Base-by-base conservation (phyloP, 2,113 vertebrate species). In the Oncorhynchus mykiss region DNA sequence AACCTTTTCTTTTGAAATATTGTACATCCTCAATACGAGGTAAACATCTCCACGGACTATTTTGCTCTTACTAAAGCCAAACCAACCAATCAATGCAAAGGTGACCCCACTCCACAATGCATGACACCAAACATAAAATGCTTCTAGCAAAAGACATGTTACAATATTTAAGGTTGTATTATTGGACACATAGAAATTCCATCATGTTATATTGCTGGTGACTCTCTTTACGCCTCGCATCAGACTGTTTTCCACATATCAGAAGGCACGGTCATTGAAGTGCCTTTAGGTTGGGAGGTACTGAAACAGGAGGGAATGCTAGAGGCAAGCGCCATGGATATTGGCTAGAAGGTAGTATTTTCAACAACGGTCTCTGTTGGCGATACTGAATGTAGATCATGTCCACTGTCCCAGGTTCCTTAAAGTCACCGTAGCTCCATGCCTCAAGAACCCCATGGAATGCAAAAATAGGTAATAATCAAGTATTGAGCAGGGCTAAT, bases 121-220 rank as follows among this genome's bases (percentile, higher is more conserved):
- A n/a, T 68, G 2, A 18, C 3, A 68, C 18, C 2, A 68, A 67
- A 67, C 64, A 67, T 13, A 67, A 67, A 39, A 18, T 39, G 29
- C 18, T 39, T 20, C 67, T 39, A 68, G 14, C 67, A 68, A 39
- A 39, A 29, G 31, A 13, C 27, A 9, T 39, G 65, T 67, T 67
- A 67, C 2, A 25, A 5, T 34, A 68, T 68, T 20, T 20, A 68
- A 34, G 64, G 27, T 39, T 39, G 18, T 68, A 20, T 39, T 68
- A 68, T 39, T 2, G 29, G 13, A 68, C 31, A 31, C 25, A 68
- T n/a, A 39, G 16, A 39, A 39, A 68, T 68, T 68, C 67, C 18
- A 68, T 34, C 67, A 31, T 14, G 5, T 68, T 68, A 39, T 68
- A 68, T 68, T 68, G 67, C 67, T 68, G 31, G 29, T 20, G 31